Conservation (phyloP, 1,140 invertebrate species). For the Drosophila obscura region DNA sequence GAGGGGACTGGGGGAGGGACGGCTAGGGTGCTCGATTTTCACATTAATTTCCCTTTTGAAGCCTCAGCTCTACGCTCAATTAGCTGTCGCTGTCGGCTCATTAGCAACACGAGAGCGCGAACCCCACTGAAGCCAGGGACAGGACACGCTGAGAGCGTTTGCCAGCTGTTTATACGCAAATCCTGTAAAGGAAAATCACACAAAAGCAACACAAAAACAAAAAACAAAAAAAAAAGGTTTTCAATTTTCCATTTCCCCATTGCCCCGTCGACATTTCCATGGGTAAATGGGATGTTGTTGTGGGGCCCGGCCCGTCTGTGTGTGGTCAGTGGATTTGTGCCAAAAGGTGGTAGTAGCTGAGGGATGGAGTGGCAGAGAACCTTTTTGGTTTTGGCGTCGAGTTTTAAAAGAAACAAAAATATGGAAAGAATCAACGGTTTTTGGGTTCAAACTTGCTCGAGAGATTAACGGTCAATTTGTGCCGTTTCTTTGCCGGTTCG, state of each 20-base stretch:
- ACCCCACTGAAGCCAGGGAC: background rate
- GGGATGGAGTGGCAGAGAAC: no score
- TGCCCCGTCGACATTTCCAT: no score
- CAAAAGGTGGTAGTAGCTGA: no score
- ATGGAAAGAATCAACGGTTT: no score
- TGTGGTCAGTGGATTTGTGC: no score
- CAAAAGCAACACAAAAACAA: background rate
- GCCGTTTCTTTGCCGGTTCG: no score
- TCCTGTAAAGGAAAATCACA: background rate
- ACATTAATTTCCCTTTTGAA: slow-evolving; percentile 57
- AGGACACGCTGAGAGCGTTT: slow-evolving; percentile 9
- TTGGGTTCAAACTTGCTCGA: no score
- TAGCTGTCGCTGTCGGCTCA: slow-evolving; percentile 46
- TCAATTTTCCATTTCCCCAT: slow-evolving; percentile 25
- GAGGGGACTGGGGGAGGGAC: background rate
- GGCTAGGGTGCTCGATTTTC: slow-evolving; percentile 36
- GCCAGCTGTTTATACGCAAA: slow-evolving; percentile 18
- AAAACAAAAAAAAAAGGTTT: slow-evolving; percentile 5
- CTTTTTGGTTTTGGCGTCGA: no score
- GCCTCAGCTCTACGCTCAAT: slow-evolving; percentile 36
- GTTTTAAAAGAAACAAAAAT: no score
- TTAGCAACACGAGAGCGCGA: slow-evolving; percentile 44
- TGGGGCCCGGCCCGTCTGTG: no score
- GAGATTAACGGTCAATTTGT: no score
- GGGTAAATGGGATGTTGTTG: no score